Evolutionary conservation across 2,888 invertebrate genomes (phyloP).

Genomic region (Rhagium mordax): DNA sequence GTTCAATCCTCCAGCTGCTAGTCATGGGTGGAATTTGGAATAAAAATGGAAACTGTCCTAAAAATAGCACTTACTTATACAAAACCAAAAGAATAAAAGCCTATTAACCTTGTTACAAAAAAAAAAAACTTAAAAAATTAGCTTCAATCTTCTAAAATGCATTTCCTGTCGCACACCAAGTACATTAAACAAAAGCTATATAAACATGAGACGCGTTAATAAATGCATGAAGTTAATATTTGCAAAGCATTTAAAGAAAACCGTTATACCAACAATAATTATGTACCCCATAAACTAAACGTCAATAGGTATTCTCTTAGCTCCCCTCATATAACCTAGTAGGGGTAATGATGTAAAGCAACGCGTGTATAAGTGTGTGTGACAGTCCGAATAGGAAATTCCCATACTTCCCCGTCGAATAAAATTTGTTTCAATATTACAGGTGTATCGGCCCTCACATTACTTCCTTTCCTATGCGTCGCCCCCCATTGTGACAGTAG

Average conservation of each 20-base stretch:
- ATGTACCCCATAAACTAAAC: not conserved
- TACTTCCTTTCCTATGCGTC: constrained; percentile 23
- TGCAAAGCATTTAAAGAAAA: not conserved
- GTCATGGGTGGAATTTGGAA: too few relatives aligned
- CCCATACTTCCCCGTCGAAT: constrained; percentile 50
- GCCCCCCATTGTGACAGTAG: not conserved
- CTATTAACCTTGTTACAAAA: too few relatives aligned
- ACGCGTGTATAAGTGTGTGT: constrained; percentile 58
- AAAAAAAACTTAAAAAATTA: too few relatives aligned
- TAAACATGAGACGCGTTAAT: too few relatives aligned
- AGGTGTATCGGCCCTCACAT: constrained; percentile 42
- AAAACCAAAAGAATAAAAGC: too few relatives aligned
- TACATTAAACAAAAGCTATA: too few relatives aligned
- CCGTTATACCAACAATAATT: constrained; percentile 10
- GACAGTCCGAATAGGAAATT: constrained; percentile 59
- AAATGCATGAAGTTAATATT: not conserved
- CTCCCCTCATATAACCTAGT: constrained; percentile 31
- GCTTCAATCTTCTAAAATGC: too few relatives aligned
- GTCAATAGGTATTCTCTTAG: constrained; percentile 31
- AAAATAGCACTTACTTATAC: too few relatives aligned
- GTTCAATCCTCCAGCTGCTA: too few relatives aligned
- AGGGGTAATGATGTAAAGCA: constrained; percentile 39
- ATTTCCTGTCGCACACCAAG: too few relatives aligned
- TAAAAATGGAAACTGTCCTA: too few relatives aligned
- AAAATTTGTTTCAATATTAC: constrained; percentile 36